Conservation (phyloP, 2,797 vertebrate genomes). For the Fistularia commersonii region DNA sequence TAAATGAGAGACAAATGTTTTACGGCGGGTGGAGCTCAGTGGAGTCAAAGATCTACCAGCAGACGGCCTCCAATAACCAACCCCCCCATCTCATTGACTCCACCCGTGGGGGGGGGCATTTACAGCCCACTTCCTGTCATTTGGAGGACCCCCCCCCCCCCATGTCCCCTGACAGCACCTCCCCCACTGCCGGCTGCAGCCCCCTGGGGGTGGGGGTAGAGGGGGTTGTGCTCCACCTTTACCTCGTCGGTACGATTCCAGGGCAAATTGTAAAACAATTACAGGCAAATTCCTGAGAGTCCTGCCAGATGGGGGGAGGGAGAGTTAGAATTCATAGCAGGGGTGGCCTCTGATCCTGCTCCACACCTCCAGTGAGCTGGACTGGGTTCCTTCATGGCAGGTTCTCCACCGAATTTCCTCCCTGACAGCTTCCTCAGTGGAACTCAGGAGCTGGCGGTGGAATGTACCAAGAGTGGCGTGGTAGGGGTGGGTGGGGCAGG, state of each 20-base stretch:
- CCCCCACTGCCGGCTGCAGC: not conserved
- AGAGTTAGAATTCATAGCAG: no score
- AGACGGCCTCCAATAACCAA: constrained; percentile 76
- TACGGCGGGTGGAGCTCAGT: constrained; percentile 50
- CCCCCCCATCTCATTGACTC: constrained; percentile 82
- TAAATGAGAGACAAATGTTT: constrained; percentile 57
- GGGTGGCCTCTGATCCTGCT: no score
- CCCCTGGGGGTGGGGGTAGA: not conserved
- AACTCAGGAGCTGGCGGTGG: no score
- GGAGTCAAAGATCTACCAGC: constrained; percentile 63
- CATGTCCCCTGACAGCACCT: constrained; percentile 29
- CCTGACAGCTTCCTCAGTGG: no score
- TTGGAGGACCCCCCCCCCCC: constrained; percentile 68
- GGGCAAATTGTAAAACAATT: no score
- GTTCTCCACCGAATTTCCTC: no score
- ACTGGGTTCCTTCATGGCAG: no score
- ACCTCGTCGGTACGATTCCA: not conserved
- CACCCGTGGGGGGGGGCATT: constrained; percentile 80
- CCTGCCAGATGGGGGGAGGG: no score
- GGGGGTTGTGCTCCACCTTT: not conserved
- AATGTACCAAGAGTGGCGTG: no score
- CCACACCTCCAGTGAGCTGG: no score
- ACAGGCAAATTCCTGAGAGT: no score
- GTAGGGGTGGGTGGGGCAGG: no score
- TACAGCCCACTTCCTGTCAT: constrained; percentile 93